Percentiles rank a stretch among this genome's conserved stretches.
Conservation (phyloP, 2,888 invertebrate species). For the Ectropis crepuscularia region DNA sequence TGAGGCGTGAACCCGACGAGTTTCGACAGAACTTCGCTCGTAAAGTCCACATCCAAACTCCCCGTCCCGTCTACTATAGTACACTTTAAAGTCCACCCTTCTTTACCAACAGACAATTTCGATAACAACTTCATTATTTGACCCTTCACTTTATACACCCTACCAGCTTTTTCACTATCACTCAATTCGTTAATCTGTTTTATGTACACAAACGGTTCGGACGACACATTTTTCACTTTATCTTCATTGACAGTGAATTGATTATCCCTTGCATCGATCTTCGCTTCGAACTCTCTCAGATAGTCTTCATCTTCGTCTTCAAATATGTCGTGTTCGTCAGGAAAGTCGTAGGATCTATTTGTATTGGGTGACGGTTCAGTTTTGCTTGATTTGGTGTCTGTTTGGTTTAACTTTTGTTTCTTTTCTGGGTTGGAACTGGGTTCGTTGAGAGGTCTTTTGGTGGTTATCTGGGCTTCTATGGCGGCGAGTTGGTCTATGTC, state of each 20-base stretch:
- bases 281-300: slow-evolving; percentile 64
- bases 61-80: slow-evolving; percentile 85
- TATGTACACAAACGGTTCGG: slow-evolving; percentile 75
- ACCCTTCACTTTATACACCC: slow-evolving; percentile 82
- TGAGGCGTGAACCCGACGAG: slow-evolving; percentile 78
- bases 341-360: slow-evolving; percentile 60
- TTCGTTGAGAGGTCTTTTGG: slow-evolving; percentile 54
- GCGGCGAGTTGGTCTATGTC: slow-evolving; percentile 69
- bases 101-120: slow-evolving; percentile 81
- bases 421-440: slow-evolving; percentile 58
- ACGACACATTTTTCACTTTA: slow-evolving; percentile 49
- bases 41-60: slow-evolving; percentile 81
- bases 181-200: slow-evolving; percentile 71
- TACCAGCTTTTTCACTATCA: slow-evolving; percentile 61
- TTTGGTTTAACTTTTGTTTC: slow-evolving; percentile 57
- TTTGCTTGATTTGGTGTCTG: slow-evolving; percentile 11
- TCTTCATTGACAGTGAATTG: slow-evolving; percentile 27
- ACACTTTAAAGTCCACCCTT: slow-evolving; percentile 83
- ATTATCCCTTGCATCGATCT: slow-evolving; percentile 54
- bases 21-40: slow-evolving; percentile 82
- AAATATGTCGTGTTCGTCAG: slow-evolving; percentile 62
- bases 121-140: slow-evolving; percentile 82
- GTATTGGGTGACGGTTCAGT: slow-evolving; percentile 15
- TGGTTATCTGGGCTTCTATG: slow-evolving; percentile 63
- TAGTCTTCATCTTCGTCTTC: slow-evolving; percentile 69